Evolutionary conservation across 2,113 vertebrate species (phyloP).

Genomic region (Brachypteracias leptosomus): DNA sequence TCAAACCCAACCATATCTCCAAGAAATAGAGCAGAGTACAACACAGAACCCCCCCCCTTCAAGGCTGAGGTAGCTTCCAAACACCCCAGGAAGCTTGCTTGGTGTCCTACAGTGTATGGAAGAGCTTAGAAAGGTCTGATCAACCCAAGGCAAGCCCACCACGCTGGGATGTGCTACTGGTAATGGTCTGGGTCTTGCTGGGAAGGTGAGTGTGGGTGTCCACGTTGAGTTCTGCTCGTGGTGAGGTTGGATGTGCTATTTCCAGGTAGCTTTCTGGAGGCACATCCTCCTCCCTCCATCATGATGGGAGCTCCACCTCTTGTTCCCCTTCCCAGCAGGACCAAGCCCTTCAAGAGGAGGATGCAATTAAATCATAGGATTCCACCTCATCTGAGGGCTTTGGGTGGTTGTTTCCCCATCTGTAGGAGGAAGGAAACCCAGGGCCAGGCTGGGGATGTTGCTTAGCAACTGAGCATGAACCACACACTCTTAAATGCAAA

Average conservation of each 20-base stretch:
- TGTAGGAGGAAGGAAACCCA: conserved; percentile 40
- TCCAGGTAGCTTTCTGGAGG: background rate
- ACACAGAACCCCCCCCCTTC: background rate
- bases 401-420: background rate
- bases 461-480: conserved; percentile 39
- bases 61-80: background rate
- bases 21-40: rapidly evolving
- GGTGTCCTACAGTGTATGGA: rapidly evolving
- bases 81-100: background rate
- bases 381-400: background rate
- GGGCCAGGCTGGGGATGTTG: conserved; percentile 35
- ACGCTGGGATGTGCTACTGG: rapidly evolving
- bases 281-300: background rate
- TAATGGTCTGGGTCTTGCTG: background rate
- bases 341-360: background rate
- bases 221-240: background rate
- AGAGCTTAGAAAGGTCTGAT: background rate
- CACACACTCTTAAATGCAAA: background rate
- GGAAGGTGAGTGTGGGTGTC: background rate
- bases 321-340: background rate
- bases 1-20: background rate
- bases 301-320: background rate
- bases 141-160: background rate
- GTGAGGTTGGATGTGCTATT: background rate
- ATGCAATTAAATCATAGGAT: background rate